Conservation (phyloP, 2,888 invertebrate genomes). For the Agrochola circellaris region DNA sequence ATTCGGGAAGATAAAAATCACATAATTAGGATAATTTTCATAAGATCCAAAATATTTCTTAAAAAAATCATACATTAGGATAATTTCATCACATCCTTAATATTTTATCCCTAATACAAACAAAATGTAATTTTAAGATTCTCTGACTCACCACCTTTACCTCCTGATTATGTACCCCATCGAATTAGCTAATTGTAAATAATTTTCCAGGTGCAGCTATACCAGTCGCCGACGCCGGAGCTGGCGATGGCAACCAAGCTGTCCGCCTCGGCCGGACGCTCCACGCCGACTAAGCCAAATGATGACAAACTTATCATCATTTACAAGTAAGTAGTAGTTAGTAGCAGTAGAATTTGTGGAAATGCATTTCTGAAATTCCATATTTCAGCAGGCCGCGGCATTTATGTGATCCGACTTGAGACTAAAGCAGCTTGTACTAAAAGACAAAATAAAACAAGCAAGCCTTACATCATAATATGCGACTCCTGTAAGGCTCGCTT, state of each 20-base stretch:
- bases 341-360: neutral
- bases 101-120: too few relatives aligned
- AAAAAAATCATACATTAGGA: neutral
- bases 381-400: neutral
- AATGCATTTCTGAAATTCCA: neutral
- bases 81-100: neutral
- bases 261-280: slow-evolving; percentile 91
- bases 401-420: neutral
- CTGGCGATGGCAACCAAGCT: slow-evolving; percentile 94
- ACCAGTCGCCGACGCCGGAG: slow-evolving; percentile 96
- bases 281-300: slow-evolving; percentile 91
- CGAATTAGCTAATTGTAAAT: slow-evolving; percentile 11
- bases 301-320: slow-evolving; percentile 96
- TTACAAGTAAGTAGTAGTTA: slow-evolving; percentile 92
- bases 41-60: too few relatives aligned
- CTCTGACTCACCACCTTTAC: too few relatives aligned
- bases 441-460: neutral
- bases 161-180: neutral
- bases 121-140: neutral
- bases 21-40: neutral
- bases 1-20: neutral
- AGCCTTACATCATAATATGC: too few relatives aligned
- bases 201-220: slow-evolving; percentile 92
- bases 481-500: too few relatives aligned
- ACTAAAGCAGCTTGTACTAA: neutral